Percentiles rank a stretch among this genome's conserved stretches.
phyloP scores from a whole-genome alignment of 2,113 vertebrate genomes.

The Tringa solitaria region DNA sequence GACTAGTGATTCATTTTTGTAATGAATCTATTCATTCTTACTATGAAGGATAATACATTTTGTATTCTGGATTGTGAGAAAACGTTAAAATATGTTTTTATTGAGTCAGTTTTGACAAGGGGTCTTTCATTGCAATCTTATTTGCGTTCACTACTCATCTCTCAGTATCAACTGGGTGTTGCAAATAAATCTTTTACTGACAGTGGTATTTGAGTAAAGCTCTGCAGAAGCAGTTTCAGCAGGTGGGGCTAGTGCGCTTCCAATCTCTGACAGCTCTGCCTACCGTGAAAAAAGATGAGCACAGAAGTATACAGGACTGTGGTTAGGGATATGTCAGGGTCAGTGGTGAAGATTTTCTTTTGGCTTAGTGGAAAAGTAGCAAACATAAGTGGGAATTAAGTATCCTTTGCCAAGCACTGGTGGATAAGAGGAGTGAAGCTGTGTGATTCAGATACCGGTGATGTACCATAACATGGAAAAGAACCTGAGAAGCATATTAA shows the following conservation, averaged over 20 bases:
- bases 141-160: not conserved
- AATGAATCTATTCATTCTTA: not conserved
- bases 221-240: conserved; percentile 31
- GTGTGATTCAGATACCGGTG: not conserved
- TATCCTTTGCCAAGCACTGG: not conserved
- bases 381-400: not conserved
- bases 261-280: not conserved
- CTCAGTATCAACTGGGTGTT: not conserved
- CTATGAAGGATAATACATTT: not conserved
- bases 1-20: not conserved
- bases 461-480: not conserved
- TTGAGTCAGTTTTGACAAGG: not conserved
- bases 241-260: conserved; percentile 74
- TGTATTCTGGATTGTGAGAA: not conserved
- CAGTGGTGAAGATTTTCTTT: not conserved
- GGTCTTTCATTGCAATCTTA: not conserved
- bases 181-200: not conserved
- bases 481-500: not conserved
- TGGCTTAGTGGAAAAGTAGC: not conserved
- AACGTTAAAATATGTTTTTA: not conserved
- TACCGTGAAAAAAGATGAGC: rapidly evolving
- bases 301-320: not conserved
- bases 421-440: not conserved
- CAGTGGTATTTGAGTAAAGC: not conserved
- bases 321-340: not conserved